phyloP scores from a whole-genome alignment of 2,113 vertebrate genomes.

The Hemiscyllium ocellatum region DNA sequence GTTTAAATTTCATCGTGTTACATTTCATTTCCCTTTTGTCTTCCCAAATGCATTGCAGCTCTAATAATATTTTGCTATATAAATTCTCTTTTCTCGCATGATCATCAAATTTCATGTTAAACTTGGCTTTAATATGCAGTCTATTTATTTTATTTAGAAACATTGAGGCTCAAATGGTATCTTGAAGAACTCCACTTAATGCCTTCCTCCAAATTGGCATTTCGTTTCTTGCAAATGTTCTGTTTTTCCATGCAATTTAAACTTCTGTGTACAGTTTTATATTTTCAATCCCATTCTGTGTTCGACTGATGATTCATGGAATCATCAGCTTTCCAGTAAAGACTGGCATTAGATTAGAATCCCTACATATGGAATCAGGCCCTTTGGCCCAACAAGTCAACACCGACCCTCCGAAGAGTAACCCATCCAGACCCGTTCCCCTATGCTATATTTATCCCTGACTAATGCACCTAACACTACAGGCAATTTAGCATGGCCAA shows the following conservation, averaged over 20 bases:
- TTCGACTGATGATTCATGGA: background rate
- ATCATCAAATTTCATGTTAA: background rate
- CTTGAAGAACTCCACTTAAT: background rate
- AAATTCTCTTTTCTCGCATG: background rate
- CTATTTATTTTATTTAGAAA: background rate
- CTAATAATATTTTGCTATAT: background rate
- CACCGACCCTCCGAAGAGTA: no score
- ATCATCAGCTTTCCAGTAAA: background rate
- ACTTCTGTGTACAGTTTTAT: background rate
- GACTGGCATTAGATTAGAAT: background rate
- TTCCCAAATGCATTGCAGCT: background rate
- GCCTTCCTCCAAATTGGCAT: background rate
- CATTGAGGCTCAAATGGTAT: background rate
- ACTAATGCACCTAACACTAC: no score
- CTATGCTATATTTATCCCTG: no score
- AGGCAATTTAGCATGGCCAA: no score
- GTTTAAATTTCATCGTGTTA: background rate
- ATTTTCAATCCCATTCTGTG: background rate
- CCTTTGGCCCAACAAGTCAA: no score
- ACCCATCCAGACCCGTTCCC: no score
- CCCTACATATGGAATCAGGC: no score
- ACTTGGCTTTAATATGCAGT: background rate
- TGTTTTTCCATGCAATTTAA: background rate
- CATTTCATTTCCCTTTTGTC: background rate
- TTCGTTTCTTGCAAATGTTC: background rate